Conservation (phyloP, 2,888 invertebrate genomes). For the Litoditis marina region DNA sequence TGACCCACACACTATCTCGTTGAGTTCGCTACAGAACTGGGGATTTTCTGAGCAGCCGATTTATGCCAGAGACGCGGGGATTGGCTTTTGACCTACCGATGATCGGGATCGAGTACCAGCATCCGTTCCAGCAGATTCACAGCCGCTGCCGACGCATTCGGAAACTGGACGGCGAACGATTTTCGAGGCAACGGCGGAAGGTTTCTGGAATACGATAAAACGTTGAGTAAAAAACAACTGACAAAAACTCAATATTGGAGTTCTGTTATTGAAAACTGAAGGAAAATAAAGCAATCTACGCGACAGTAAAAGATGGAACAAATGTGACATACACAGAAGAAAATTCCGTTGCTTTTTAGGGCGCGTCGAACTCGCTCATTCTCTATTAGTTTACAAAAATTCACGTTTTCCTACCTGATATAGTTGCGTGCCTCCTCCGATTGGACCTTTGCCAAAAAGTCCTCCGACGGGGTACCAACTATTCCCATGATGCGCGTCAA, state of each 20-base stretch:
- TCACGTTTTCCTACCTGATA: conserved; percentile 66
- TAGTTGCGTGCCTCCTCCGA: conserved; percentile 86
- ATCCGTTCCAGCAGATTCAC: conserved; percentile 94
- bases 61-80: no score
- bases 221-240: background rate
- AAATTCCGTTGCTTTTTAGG: background rate
- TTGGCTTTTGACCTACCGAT: no score
- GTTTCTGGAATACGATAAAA: conserved; percentile 25
- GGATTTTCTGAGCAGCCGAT: no score
- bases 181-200: conserved; percentile 39
- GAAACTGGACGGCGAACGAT: conserved; percentile 69
- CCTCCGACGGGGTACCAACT: conserved; percentile 83
- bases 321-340: background rate
- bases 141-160: conserved; percentile 93
- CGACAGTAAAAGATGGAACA: background rate
- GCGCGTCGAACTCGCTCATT: background rate
- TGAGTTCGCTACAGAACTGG: no score
- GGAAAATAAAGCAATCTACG: background rate
- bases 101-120: conserved; percentile 91
- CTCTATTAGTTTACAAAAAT: no score
- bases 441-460: conserved; percentile 89
- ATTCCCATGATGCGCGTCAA: conserved; percentile 93
- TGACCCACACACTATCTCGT: no score
- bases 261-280: background rate
- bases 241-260: background rate